These are phyloP conservation scores for Leptobrachium ailaonicum DNA, from an alignment of 2,113 vertebrate species.

Conservation along the genomic window DNA sequence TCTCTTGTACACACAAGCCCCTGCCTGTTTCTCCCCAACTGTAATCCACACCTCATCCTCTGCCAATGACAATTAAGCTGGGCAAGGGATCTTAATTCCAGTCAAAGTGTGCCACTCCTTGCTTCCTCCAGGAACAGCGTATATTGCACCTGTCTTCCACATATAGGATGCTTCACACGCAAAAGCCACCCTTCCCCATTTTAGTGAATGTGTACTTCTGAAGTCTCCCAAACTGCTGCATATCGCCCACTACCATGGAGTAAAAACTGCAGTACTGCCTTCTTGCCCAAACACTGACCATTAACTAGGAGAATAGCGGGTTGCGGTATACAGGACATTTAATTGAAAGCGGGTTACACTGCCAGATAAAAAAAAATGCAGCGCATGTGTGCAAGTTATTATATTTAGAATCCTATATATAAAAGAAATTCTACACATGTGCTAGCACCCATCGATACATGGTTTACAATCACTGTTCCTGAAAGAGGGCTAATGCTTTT, in stretches of 20 bases:
- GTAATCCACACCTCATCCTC: not conserved
- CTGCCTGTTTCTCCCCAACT: slow-evolving; percentile 25
- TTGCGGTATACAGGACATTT: not conserved
- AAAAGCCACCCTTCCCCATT: not conserved
- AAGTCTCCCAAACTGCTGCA: slow-evolving; percentile 19
- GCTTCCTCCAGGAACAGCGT: slow-evolving; percentile 16
- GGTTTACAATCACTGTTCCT: slow-evolving; percentile 32
- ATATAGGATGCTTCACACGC: slow-evolving; percentile 13
- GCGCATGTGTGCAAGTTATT: not conserved
- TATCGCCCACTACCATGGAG: slow-evolving; percentile 20
- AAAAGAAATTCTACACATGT: slow-evolving; percentile 9
- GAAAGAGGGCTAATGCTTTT: slow-evolving; percentile 31
- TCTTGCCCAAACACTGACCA: not conserved
- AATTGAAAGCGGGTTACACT: slow-evolving; percentile 23
- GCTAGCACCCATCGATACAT: not conserved
- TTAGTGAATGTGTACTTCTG: slow-evolving; percentile 34
- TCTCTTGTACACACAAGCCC: not conserved
- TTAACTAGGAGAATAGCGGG: slow-evolving; percentile 3
- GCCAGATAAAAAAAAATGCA: slow-evolving; percentile 22
- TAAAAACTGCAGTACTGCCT: slow-evolving; percentile 29
- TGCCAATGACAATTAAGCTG: slow-evolving; percentile 19
- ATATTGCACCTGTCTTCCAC: slow-evolving; percentile 39
- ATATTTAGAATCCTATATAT: not conserved
- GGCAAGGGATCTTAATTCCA: slow-evolving; percentile 14
- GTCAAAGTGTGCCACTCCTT: slow-evolving; percentile 31